Conservation (phyloP, 92 coral and sea anemone species). For the Plumapathes pennacea region DNA sequence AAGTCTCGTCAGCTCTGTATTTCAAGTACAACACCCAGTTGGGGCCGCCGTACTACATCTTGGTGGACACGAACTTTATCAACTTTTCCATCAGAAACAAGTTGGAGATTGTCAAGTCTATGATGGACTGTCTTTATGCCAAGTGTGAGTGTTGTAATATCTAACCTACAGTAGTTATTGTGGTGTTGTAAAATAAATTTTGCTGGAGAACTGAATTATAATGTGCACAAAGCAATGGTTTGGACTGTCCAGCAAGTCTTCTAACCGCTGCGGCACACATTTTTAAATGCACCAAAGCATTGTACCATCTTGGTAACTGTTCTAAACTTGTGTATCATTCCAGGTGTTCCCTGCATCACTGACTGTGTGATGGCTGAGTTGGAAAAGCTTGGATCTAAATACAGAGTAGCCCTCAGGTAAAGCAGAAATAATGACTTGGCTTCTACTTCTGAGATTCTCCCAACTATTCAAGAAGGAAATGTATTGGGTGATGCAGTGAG, state of each 20-base stretch:
- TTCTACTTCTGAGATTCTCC: too few species aligned
- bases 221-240: not conserved
- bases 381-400: slow-evolving; percentile 92
- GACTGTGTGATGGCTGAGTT: slow-evolving; percentile 99
- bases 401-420: slow-evolving; percentile 95
- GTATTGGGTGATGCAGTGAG: too few species aligned
- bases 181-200: not conserved
- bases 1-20: slow-evolving; percentile 90
- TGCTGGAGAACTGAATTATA: not conserved
- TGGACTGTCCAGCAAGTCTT: not conserved
- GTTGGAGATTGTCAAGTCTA: slow-evolving; percentile 85
- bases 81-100: slow-evolving; percentile 97
- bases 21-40: slow-evolving; percentile 97
- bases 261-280: not conserved
- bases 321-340: not conserved
- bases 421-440: too few species aligned
- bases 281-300: not conserved
- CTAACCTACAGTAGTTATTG: not conserved
- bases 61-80: slow-evolving; percentile 95
- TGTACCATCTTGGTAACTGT: not conserved
- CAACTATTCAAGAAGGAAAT: too few species aligned
- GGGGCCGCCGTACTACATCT: slow-evolving; percentile 93
- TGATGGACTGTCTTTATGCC: slow-evolving; percentile 99
- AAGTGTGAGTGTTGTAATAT: slow-evolving; percentile 99
- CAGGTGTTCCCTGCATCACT: slow-evolving; percentile 95